Evolutionary conservation across 2,888 invertebrate species (phyloP).

Genomic region (Acrobasis consociella): DNA sequence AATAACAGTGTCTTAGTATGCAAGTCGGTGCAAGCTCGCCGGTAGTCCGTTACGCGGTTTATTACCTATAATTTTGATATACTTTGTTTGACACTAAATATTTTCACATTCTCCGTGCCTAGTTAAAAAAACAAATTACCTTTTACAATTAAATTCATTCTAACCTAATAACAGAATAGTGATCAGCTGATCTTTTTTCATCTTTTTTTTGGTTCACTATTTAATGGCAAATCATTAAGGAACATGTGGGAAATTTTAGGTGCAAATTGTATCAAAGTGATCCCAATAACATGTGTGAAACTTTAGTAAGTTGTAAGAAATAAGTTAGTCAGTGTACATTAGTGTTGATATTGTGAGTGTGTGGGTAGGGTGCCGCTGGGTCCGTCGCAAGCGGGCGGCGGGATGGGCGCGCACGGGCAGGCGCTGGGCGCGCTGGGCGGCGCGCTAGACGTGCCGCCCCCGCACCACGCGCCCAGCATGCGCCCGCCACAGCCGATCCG

Average conservation of each 20-base stretch:
- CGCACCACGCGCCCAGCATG: slow-evolving; percentile 59
- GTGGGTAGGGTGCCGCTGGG: slow-evolving; percentile 68
- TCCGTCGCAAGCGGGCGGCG: slow-evolving; percentile 59
- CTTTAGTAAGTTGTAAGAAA: background rate
- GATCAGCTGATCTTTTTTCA: too few relatives aligned
- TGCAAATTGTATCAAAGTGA: background rate
- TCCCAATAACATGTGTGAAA: background rate
- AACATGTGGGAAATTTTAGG: background rate
- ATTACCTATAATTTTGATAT: slow-evolving; percentile 24
- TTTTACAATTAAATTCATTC: background rate
- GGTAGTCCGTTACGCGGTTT: slow-evolving; percentile 28
- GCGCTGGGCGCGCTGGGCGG: slow-evolving; percentile 51
- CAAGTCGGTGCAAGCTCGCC: slow-evolving; percentile 31
- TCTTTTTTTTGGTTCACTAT: too few relatives aligned
- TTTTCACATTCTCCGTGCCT: background rate
- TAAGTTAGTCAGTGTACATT: slow-evolving; percentile 9
- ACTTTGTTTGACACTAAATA: background rate
- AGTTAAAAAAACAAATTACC: background rate
- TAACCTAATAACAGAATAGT: background rate
- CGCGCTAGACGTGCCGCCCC: slow-evolving; percentile 53
- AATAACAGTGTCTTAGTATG: slow-evolving; percentile 60
- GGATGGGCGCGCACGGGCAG: slow-evolving; percentile 59
- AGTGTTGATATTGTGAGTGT: slow-evolving; percentile 32
- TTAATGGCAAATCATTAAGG: too few relatives aligned
- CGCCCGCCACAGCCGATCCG: slow-evolving; percentile 69